These are phyloP conservation scores for Drepana arcuata DNA, from an alignment of 1,140 invertebrate genomes.

Conservation along the genomic window DNA sequence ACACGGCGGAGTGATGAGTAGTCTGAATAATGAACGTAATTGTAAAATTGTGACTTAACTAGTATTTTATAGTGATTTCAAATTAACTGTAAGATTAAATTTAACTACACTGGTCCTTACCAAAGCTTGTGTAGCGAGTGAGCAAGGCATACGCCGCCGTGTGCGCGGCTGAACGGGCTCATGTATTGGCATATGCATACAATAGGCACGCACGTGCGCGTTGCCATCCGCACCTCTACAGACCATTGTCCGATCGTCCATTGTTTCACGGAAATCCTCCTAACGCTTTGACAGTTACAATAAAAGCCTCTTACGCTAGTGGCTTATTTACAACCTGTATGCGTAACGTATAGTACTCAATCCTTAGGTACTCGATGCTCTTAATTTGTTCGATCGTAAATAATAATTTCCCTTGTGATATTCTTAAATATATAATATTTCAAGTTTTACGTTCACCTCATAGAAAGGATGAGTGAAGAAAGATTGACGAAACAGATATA, in stretches of 20 bases:
- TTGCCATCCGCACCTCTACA: constrained; percentile 11
- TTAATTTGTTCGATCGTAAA: too few species aligned
- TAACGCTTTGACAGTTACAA: constrained; percentile 50
- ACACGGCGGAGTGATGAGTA: constrained; percentile 1
- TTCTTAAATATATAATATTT: too few species aligned
- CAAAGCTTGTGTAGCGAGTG: neutral
- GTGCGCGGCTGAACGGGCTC: neutral
- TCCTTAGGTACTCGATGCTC: too few species aligned
- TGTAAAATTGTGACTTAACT: neutral
- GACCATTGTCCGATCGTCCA: constrained; percentile 46
- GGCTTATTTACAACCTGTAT: constrained; percentile 6
- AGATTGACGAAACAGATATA: too few species aligned
- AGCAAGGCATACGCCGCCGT: neutral
- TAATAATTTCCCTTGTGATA: too few species aligned
- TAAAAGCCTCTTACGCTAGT: constrained; percentile 21
- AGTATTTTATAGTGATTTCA: neutral
- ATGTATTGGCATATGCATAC: constrained; percentile 26
- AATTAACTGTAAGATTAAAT: neutral
- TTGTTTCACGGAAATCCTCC: constrained; percentile 51
- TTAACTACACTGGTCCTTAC: neutral
- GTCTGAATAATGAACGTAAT: constrained; percentile 7
- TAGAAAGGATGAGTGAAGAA: too few species aligned
- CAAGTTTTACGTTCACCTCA: too few species aligned
- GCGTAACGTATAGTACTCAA: too few species aligned
- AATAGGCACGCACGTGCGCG: constrained; percentile 52